Evolutionary conservation across 1,140 invertebrate genomes (phyloP).

Genomic region (Sinella curviseta): DNA sequence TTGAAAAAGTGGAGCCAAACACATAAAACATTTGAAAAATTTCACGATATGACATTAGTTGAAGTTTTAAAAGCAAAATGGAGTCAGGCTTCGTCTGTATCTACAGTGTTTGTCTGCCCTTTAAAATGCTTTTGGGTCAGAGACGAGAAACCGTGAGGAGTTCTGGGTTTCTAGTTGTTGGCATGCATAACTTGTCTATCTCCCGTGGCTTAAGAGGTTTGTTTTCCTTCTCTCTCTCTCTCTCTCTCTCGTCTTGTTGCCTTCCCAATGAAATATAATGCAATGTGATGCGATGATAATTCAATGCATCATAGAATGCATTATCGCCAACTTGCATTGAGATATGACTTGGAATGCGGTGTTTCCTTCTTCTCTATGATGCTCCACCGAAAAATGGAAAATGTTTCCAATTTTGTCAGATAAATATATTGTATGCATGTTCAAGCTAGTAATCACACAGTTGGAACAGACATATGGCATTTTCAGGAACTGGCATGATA

Average conservation of each 20-base stretch:
- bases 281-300: conserved; percentile 10
- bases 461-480: conserved; percentile 19
- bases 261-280: neutral
- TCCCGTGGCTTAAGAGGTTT: conserved; percentile 22
- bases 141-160: conserved; percentile 4
- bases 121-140: conserved; percentile 21
- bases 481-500: neutral
- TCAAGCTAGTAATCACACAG: neutral
- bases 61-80: conserved; percentile 13
- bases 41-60: conserved; percentile 17
- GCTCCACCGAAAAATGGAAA: conserved; percentile 20
- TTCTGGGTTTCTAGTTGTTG: neutral
- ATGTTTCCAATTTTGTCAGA: conserved; percentile 17
- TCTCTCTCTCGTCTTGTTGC: neutral
- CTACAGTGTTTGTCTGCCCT: conserved; percentile 10
- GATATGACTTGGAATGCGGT: conserved; percentile 9
- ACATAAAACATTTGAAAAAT: conserved; percentile 20
- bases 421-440: neutral
- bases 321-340: neutral
- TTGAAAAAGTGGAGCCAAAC: conserved; percentile 13
- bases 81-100: neutral
- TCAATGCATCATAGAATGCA: conserved; percentile 16
- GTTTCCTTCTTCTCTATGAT: neutral
- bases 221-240: neutral
- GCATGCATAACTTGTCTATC: conserved; percentile 26